Evolutionary conservation across 1,140 invertebrate species (phyloP), one percentile per base, ranked within the genome.

Genomic region (Ips typographus): DNA sequence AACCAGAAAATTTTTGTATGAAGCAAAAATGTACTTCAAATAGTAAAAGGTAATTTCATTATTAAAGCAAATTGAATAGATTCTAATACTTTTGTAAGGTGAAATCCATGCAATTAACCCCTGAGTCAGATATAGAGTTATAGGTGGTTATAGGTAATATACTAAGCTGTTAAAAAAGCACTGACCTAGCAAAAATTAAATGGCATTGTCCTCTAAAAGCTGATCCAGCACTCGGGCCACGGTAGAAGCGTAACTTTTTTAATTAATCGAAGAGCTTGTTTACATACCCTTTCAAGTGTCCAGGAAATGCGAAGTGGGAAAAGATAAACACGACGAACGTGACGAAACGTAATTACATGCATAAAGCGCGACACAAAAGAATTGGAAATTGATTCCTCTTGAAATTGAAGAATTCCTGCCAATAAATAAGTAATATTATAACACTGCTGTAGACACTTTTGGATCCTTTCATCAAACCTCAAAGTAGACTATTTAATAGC

Each of bases 331-430:
- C 53, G 59, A 47, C 52, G 69, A 71, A 71, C 69, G 69, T 71
- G 69, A 71, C 69, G 64, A 71, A 67, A 71, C 63, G 63, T 71
- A 71, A 71, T 71, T 71, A 56, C 63, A 71, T 71, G 68, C 68
- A 70, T 67, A 67, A 67, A 65, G 41, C 40, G 40, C 41, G 22
- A 62, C 4, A 38, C 43, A 40, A 62, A 51, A 49, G 7, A 8
- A 62, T 44, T 38, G 41, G 60, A 62, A 62, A 62, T 62, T 62
- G 60, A 43, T 62, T 62, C 51, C 47, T 49, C 47, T 8, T 49
- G 7, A 2, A 49, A 1, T 49, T 49, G 7, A 8, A 2, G 22
- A 49, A 49, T 49, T 49, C 1, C 22, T 22, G 7, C 47, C 22
- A 49, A 8, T 22, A 1, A 49, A 49, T 7, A 49, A 22, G 7